Evolutionary conservation across 2,888 invertebrate genomes (phyloP).

Genomic region (Xylophagus ater): DNA sequence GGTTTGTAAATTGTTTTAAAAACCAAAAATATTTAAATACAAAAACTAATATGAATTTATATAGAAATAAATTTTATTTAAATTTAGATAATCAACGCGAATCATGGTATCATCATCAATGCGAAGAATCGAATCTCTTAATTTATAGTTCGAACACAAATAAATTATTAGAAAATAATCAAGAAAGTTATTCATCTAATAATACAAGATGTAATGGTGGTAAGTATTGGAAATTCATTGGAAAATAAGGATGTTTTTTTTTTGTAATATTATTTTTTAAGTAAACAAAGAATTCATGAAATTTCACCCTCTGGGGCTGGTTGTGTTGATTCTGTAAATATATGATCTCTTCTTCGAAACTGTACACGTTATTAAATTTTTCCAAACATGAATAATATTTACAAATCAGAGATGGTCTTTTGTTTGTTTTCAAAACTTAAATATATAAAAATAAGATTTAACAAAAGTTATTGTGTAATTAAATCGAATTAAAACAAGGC

Average conservation of each 20-base stretch:
- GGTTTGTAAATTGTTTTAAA: slow-evolving; percentile 15
- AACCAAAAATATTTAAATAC: slow-evolving; percentile 2
- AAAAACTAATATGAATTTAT: not conserved
- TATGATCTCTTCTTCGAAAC: no score
- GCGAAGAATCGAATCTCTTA: slow-evolving; percentile 25
- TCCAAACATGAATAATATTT: no score
- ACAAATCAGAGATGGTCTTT: no score
- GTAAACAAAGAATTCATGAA: not conserved
- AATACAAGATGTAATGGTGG: no score
- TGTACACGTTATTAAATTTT: no score
- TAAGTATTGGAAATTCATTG: no score
- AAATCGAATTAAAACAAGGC: no score
- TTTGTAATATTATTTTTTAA: not conserved
- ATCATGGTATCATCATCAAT: slow-evolving; percentile 25
- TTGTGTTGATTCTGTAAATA: not conserved
- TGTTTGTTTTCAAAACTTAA: no score
- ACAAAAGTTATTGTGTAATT: no score
- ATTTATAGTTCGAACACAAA: slow-evolving; percentile 27
- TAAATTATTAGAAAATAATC: slow-evolving; percentile 22
- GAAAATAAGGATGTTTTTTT: not conserved
- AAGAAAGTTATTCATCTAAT: not conserved
- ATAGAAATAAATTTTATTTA: slow-evolving; percentile 5
- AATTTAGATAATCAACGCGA: slow-evolving; percentile 27
- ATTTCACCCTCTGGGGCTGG: not conserved
- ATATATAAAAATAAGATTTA: no score